Percentiles rank a stretch among this genome's conserved stretches.
Evolutionary conservation across 2,888 invertebrate species (phyloP).

Genomic region (Mythimna vitellina): DNA sequence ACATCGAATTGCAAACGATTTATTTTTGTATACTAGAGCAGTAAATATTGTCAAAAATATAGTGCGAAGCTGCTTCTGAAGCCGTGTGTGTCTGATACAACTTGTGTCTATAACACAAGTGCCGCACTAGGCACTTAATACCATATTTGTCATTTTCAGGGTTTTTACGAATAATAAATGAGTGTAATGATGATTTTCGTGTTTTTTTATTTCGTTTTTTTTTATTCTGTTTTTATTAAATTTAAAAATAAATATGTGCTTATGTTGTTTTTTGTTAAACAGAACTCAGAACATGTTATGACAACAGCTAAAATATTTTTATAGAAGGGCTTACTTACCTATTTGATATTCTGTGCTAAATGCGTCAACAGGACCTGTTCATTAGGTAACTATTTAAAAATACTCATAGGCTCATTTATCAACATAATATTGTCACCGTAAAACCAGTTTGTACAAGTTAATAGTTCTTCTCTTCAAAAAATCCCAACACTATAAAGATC

Average conservation of each 20-base stretch:
- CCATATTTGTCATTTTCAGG: constrained; percentile 23
- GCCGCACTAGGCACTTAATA: constrained; percentile 27
- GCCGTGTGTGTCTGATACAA: constrained; percentile 81
- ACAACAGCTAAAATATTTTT: neutral
- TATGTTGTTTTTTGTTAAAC: neutral
- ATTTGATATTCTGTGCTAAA: neutral
- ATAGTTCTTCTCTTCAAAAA: constrained; percentile 13
- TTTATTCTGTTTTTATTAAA: neutral
- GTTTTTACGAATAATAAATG: constrained; percentile 54
- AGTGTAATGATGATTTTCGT: constrained; percentile 19
- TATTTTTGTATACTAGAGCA: constrained; percentile 4
- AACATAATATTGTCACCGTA: constrained; percentile 18
- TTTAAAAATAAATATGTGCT: neutral
- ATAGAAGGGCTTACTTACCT: neutral
- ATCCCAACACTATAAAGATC: constrained; percentile 15
- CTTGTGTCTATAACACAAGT: constrained; percentile 83
- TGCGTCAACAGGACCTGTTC: neutral
- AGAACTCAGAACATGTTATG: neutral
- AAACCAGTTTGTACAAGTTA: constrained; percentile 33
- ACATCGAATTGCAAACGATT: constrained; percentile 7
- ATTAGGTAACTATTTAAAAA: constrained; percentile 11
- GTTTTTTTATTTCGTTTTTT: constrained; percentile 17
- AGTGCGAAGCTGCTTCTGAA: constrained; percentile 22
- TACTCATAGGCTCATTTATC: neutral
- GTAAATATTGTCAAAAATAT: constrained; percentile 17